These are phyloP conservation scores for Jordanella pulchra DNA, from an alignment of 2,797 vertebrate genomes.

Conservation along the genomic window DNA sequence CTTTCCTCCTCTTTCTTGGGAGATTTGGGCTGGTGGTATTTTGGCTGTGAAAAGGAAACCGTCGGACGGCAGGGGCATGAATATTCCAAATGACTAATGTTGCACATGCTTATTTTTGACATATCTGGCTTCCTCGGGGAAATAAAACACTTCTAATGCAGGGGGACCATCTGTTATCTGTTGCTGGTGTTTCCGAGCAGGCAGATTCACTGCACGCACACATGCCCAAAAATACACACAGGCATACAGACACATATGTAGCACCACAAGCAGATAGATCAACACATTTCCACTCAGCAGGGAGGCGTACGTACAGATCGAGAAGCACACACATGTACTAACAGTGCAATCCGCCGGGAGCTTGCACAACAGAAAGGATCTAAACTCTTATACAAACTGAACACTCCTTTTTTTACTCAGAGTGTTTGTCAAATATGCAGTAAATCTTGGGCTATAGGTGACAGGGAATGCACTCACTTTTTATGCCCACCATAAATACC, in stretches of 20 bases:
- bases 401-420: constrained; percentile 56
- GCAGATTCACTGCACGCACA: constrained; percentile 34
- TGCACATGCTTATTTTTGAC: constrained; percentile 82
- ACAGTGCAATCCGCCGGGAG: constrained; percentile 63
- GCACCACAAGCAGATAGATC: constrained; percentile 43
- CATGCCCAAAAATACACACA: constrained; percentile 17
- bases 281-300: constrained; percentile 50
- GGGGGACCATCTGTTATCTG: constrained; percentile 82
- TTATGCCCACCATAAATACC: constrained; percentile 78
- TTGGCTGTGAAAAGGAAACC: constrained; percentile 72
- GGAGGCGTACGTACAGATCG: constrained; percentile 42
- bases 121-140: constrained; percentile 81
- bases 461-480: constrained; percentile 69
- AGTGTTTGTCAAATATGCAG: constrained; percentile 62
- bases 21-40: constrained; percentile 71
- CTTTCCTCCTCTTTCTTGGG: constrained; percentile 56
- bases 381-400: constrained; percentile 79
- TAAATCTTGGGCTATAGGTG: constrained; percentile 69
- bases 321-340: constrained; percentile 49
- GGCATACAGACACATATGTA: constrained; percentile 1
- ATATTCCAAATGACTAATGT: constrained; percentile 83
- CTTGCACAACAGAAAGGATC: constrained; percentile 67
- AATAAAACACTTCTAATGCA: constrained; percentile 83
- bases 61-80: constrained; percentile 75
- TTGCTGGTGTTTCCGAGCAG: constrained; percentile 80